Percentiles rank a stretch among this genome's conserved stretches.
Conservation (phyloP, 2,888 invertebrate genomes). For the Agriopis leucophaearia region DNA sequence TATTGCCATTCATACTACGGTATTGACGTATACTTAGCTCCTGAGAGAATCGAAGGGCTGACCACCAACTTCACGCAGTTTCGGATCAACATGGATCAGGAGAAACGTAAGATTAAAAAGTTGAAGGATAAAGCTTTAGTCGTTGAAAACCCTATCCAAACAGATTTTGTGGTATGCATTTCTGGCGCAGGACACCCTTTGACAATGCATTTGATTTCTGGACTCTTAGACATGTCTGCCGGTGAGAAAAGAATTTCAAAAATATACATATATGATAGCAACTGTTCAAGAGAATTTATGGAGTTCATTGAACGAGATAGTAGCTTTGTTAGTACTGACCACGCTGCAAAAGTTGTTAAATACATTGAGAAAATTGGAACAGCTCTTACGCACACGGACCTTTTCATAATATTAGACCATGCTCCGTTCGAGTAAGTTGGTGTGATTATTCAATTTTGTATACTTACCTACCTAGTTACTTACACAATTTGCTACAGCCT, state of each 20-base stretch:
- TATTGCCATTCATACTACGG: constrained; percentile 87
- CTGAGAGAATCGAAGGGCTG: constrained; percentile 65
- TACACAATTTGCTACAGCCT: background rate
- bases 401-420: constrained; percentile 84
- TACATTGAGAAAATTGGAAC: constrained; percentile 74
- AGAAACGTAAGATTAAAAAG: constrained; percentile 31
- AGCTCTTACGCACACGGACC: constrained; percentile 78
- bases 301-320: constrained; percentile 70
- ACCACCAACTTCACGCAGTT: constrained; percentile 64
- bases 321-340: constrained; percentile 61
- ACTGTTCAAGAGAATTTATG: constrained; percentile 62
- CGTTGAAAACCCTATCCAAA: constrained; percentile 43
- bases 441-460: background rate
- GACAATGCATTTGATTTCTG: constrained; percentile 70
- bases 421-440: constrained; percentile 67
- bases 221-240: constrained; percentile 62
- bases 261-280: constrained; percentile 69
- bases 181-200: constrained; percentile 69
- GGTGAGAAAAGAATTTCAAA: constrained; percentile 61
- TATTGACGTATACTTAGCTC: constrained; percentile 67
- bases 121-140: constrained; percentile 26
- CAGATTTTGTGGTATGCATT: constrained; percentile 64
- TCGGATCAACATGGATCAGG: constrained; percentile 56
- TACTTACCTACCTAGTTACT: background rate
- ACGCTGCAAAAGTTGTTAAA: constrained; percentile 68